These are phyloP conservation scores for Avahi laniger DNA, from an alignment of 2,797 vertebrate species.

Conservation along the genomic window DNA sequence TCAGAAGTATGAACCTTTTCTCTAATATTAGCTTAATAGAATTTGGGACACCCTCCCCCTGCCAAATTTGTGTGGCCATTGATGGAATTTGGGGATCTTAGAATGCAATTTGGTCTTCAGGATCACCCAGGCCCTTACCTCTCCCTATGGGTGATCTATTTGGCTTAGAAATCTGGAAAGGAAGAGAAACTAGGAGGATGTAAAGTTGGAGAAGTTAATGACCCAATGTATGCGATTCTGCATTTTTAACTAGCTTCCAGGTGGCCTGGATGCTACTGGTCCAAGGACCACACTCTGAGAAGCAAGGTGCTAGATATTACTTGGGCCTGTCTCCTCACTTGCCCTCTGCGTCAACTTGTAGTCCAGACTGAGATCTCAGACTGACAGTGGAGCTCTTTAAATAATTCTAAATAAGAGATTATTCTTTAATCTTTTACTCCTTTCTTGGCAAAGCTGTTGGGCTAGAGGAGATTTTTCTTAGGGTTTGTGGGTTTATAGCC, in stretches of 20 bases:
- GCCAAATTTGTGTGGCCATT: background rate
- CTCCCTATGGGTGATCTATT: background rate
- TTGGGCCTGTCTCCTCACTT: background rate
- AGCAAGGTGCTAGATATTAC: background rate
- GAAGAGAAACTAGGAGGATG: background rate
- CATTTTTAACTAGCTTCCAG: too few relatives aligned
- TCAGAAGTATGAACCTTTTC: slow-evolving; percentile 24
- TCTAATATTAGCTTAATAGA: background rate
- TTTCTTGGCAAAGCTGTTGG: background rate
- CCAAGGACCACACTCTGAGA: background rate
- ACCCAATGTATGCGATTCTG: background rate
- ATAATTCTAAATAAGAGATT: background rate
- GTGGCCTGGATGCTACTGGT: background rate
- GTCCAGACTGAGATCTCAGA: background rate
- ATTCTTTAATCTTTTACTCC: background rate
- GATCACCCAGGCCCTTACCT: background rate
- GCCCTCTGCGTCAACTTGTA: background rate
- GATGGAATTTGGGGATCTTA: background rate
- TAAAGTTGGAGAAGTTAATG: slow-evolving; percentile 17
- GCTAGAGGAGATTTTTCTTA: background rate
- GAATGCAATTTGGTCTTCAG: background rate
- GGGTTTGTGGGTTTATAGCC: background rate
- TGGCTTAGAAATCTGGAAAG: background rate
- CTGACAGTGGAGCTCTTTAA: background rate
- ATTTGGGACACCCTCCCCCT: background rate